Base-by-base conservation (phyloP, 2,888 invertebrate species). In the Tetragnatha montana region DNA sequence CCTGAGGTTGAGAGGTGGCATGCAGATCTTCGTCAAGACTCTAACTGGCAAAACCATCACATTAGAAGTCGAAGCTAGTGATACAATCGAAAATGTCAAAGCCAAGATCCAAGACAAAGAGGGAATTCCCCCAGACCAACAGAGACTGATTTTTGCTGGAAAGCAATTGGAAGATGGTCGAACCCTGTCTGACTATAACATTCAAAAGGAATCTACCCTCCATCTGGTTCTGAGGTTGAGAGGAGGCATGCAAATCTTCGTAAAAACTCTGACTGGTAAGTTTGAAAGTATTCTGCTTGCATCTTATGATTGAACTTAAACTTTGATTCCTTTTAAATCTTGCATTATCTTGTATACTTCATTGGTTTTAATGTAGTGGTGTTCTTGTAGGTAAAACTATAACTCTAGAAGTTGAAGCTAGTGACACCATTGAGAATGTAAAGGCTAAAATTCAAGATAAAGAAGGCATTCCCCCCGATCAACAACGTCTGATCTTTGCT, bases 51-150 rank as follows among this genome's bases (percentile, higher is more conserved):
- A 98, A 94, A 98, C 98, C 93, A 97, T 98, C 93, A 97, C 97
- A 93, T 95, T 97, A 91, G 97, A 97, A 95, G 97, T 97, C 91
- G 98, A 98, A 94, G 96, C 98, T 85, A 97, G 97, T 0, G 98
- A 98, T 93, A 97, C 97, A 8, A 98, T 98, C 92, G 98, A 98
- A 95, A 98, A 98, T 96, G 98, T 98, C 60, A 98, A 98, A 94
- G 96, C 97, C 0, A 97, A 97, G 93, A 97, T 97, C 92, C 97
- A 97, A 93, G 97, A 97, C 92, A 97, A 97, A 93, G 97, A 97
- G 93, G 97, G 97, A 82, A 97, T 97, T 92, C 97, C 97, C 3
- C 97, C 97, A 91, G 97, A 97, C 94, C 97, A 97, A 94, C 97
- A 97, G 93, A 95, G 97, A 94, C 95, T 97, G 93, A 94, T 95